phyloP scores from a whole-genome alignment of 2,797 vertebrate species.

The Amblyopsis hoosieri region DNA sequence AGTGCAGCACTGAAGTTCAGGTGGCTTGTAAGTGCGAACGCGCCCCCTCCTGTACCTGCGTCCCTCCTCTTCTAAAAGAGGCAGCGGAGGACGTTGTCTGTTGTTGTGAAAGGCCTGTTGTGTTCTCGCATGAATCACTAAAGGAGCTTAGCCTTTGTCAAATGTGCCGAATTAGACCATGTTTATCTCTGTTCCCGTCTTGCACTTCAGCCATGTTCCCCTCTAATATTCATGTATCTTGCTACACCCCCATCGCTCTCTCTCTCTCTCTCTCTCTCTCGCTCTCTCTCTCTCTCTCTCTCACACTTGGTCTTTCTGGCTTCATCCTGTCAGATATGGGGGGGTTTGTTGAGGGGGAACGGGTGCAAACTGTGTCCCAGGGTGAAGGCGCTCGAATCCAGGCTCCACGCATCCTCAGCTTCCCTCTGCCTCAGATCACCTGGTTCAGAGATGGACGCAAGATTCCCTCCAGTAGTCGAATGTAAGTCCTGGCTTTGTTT shows the following conservation, averaged over 20 bases:
- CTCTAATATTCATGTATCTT: conserved; percentile 7
- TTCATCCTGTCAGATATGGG: conserved; percentile 86
- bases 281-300: conserved; percentile 1
- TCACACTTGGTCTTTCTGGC: not conserved
- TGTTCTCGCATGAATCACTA: conserved; percentile 4
- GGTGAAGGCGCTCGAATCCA: conserved; percentile 89
- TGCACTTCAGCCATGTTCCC: not conserved
- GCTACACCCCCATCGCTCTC: conserved; percentile 10
- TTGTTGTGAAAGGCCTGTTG: conserved; percentile 44
- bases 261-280: conserved; percentile 5
- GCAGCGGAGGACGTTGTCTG: conserved; percentile 18
- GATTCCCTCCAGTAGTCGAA: conserved; percentile 95
- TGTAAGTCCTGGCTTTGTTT: conserved; percentile 80
- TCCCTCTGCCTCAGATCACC: conserved; percentile 94
- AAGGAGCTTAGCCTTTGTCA: conserved; percentile 39
- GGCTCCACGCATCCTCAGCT: conserved; percentile 90
- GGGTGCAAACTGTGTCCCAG: conserved; percentile 87
- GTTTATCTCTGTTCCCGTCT: conserved; percentile 14
- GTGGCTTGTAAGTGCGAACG: conserved; percentile 92
- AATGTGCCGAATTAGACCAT: conserved; percentile 27
- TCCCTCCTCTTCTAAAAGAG: conserved; percentile 8
- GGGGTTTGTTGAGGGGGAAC: conserved; percentile 88
- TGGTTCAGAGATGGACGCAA: conserved; percentile 97
- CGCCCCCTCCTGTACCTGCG: conserved; percentile 15
- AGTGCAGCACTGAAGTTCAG: conserved; percentile 93